Conservation (phyloP, 1,140 invertebrate species). For the Gryllus bimaculatus region DNA sequence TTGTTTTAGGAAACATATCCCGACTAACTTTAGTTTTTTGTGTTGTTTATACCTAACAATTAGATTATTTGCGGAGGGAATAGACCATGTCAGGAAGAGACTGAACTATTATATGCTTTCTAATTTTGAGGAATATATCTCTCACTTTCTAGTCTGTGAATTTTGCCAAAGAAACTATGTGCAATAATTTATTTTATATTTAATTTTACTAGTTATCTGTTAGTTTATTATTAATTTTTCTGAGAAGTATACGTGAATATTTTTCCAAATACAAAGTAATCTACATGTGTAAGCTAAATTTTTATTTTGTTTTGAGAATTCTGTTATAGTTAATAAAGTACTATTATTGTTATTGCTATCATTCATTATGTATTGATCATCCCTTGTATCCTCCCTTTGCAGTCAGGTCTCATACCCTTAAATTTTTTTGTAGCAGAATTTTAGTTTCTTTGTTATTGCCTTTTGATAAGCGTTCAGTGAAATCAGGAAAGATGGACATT, state of each 20-base stretch:
- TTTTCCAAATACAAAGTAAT: neutral
- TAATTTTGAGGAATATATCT: neutral
- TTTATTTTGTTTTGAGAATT: neutral
- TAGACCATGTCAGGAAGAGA: neutral
- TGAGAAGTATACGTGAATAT: neutral
- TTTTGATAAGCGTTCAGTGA: too few relatives aligned
- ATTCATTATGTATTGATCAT: too few relatives aligned
- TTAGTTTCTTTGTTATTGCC: too few relatives aligned
- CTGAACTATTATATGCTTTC: neutral
- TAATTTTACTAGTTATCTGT: neutral
- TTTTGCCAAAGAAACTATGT: neutral
- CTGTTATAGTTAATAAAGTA: too few relatives aligned
- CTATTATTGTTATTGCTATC: too few relatives aligned
- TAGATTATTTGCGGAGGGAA: neutral
- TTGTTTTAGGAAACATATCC: neutral
- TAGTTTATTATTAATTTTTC: neutral
- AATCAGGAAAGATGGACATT: too few relatives aligned
- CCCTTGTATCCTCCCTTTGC: too few relatives aligned
- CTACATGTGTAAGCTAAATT: neutral
- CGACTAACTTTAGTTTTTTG: neutral
- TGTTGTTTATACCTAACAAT: neutral
- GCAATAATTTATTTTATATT: neutral
- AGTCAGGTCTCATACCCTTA: too few relatives aligned
- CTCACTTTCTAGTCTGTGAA: neutral
- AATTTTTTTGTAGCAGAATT: too few relatives aligned